A percentile compares a stretch with the other conserved stretches of the same genome.
Evolutionary conservation across 2,113 vertebrate species (phyloP).

Genomic region (Vimba vimba): DNA sequence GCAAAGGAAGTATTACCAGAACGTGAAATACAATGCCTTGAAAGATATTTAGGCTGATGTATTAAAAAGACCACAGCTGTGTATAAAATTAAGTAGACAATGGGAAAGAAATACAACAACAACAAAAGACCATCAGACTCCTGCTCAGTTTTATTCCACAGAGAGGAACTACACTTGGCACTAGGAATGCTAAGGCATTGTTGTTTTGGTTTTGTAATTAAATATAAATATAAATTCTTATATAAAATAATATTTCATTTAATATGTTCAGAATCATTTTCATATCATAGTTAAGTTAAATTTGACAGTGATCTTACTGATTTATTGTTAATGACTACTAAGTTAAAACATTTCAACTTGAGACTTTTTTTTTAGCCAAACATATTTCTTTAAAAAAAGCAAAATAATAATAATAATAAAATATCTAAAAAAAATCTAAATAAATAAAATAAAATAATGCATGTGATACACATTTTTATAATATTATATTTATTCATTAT

Average conservation of each 20-base stretch:
- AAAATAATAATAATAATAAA: no score
- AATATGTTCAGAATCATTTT: neutral
- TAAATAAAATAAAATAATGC: no score
- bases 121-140: constrained; percentile 10
- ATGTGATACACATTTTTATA: no score
- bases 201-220: constrained; percentile 24
- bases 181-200: neutral
- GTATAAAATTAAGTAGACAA: constrained; percentile 21
- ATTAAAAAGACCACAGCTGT: constrained; percentile 30
- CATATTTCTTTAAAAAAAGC: no score
- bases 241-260: neutral
- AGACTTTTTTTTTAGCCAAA: no score
- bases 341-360: no score
- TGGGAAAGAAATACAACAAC: neutral
- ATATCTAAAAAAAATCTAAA: no score
- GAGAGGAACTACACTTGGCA: neutral
- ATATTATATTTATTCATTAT: neutral
- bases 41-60: constrained; percentile 48
- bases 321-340: neutral
- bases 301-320: neutral
- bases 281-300: neutral
- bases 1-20: constrained; percentile 64
- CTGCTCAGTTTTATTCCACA: neutral
- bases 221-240: neutral
- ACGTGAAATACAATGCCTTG: constrained; percentile 54